phyloP scores from a whole-genome alignment of 2,113 vertebrate species.

The Upupa epops region DNA sequence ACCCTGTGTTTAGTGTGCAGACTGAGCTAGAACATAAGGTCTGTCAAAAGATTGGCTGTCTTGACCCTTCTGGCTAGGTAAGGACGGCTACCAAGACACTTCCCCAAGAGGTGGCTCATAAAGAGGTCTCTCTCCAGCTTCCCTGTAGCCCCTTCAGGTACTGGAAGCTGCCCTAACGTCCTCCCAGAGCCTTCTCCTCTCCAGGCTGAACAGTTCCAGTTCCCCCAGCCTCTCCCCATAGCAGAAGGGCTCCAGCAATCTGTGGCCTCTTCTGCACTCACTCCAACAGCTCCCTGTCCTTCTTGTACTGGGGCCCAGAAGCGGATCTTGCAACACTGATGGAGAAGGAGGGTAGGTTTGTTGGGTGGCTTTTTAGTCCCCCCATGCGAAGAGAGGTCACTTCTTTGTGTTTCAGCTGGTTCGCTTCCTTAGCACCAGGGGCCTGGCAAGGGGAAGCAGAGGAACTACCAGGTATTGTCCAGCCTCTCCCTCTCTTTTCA shows the following conservation, averaged over 20 bases:
- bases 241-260: too few relatives aligned
- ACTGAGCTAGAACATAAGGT: neutral
- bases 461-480: slow-evolving; percentile 65
- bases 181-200: too few relatives aligned
- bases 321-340: neutral
- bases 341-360: neutral
- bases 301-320: neutral
- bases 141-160: too few relatives aligned
- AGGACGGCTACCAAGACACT: neutral
- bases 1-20: neutral
- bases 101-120: neutral
- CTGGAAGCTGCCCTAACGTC: too few relatives aligned
- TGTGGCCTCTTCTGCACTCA: too few relatives aligned
- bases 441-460: slow-evolving; percentile 19
- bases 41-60: neutral
- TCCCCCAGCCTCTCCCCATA: too few relatives aligned
- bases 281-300: too few relatives aligned
- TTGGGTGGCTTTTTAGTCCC: neutral
- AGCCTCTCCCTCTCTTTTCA: slow-evolving; percentile 37
- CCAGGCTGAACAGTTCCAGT: too few relatives aligned
- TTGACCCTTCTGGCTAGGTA: neutral
- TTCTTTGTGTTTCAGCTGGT: slow-evolving; percentile 16
- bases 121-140: too few relatives aligned
- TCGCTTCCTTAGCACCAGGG: slow-evolving; percentile 24
- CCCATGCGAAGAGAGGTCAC: neutral